phyloP scores from a whole-genome alignment of 2,113 vertebrate species.

The Gymnorhina tibicen region DNA sequence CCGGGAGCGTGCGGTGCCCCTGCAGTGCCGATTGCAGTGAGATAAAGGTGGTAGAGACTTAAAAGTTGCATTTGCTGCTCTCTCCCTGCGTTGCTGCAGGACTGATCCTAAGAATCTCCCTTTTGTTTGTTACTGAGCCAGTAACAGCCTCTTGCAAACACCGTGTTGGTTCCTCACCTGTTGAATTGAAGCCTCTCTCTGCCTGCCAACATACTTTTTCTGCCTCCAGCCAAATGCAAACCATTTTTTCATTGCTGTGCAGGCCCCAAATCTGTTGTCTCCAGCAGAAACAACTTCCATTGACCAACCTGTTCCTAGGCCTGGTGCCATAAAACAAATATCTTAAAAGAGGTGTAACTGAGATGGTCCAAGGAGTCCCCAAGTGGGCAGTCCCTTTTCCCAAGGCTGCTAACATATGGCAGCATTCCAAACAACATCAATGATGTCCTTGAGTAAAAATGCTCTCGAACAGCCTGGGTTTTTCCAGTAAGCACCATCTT shows the following conservation, averaged over 20 bases:
- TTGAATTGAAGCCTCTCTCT: neutral
- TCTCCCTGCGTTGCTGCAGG: neutral
- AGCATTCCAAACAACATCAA: neutral
- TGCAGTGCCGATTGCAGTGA: neutral
- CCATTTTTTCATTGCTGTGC: neutral
- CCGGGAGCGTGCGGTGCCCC: rapidly evolving
- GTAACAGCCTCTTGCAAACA: neutral
- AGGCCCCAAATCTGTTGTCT: neutral
- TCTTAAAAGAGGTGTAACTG: neutral
- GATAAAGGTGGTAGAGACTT: neutral
- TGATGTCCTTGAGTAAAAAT: neutral
- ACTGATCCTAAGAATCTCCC: neutral
- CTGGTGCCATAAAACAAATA: neutral
- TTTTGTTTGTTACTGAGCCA: neutral
- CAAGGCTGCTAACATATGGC: neutral
- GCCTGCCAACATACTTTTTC: neutral
- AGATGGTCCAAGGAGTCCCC: neutral
- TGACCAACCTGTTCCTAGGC: neutral
- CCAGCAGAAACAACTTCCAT: neutral
- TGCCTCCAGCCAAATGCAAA: neutral
- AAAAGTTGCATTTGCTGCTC: neutral
- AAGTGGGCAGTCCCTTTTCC: neutral
- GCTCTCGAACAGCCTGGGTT: neutral
- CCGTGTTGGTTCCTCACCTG: neutral
- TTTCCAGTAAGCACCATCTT: neutral